Conservation (phyloP, 2,888 invertebrate species). For the Mongoloraphidia duomilia region DNA sequence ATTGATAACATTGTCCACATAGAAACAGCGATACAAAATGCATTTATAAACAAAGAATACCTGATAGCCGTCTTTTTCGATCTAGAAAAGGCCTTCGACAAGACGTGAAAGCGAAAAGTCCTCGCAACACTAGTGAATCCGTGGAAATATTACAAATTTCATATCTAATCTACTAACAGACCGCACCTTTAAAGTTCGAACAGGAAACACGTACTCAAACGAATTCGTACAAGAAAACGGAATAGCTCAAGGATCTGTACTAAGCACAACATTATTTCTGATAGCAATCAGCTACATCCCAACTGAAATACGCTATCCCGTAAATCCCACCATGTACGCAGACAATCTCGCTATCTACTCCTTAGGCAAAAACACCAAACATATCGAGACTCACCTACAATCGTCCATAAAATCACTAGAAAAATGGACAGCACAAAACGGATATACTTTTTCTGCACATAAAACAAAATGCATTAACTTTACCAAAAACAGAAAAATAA, state of each 20-base stretch:
- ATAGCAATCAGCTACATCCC: no score
- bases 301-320: no score
- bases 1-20: slow-evolving; percentile 11
- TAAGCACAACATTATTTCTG: no score
- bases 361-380: neutral
- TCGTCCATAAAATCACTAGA: neutral
- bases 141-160: slow-evolving; percentile 6
- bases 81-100: slow-evolving; percentile 14
- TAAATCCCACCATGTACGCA: neutral
- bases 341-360: slow-evolving; percentile 1
- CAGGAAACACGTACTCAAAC: no score
- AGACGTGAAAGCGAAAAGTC: slow-evolving; percentile 9
- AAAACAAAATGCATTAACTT: neutral
- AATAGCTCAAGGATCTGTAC: no score
- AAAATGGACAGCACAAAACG: neutral
- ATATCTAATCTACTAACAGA: slow-evolving; percentile 10
- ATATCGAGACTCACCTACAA: neutral
- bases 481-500: neutral
- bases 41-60: slow-evolving; percentile 11
- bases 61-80: slow-evolving; percentile 9
- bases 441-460: neutral
- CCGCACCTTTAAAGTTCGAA: no score
- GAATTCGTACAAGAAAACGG: no score
- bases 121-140: slow-evolving; percentile 8
- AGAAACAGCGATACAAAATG: slow-evolving; percentile 8